Evolutionary conservation across 2,888 invertebrate genomes (phyloP), one percentile per base, ranked within the genome.

Genomic region (Biston betularia): DNA sequence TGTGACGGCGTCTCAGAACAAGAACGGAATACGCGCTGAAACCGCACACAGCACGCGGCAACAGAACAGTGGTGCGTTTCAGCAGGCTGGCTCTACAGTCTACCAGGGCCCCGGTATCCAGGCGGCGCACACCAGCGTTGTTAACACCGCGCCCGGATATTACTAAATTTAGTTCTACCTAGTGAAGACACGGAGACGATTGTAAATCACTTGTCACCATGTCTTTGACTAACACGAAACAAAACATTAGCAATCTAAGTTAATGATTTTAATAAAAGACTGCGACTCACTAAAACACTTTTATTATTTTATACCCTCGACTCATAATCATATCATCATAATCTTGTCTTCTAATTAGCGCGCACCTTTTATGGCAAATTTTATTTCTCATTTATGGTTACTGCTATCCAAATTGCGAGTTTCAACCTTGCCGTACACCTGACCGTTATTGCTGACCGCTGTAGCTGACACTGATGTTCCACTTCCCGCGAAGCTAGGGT

Each of bases 91-190:
- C 0, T 90, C 92, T n/a, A 82, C 84, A 69, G 84, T 84, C 73
- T 79, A 88, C 71, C 82, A 88, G 60, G 88, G 80, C 0, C 89
- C 88, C 5, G 89, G 89, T 38, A 63, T 90, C 58, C 88, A 88
- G 60, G 83, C 87, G 1, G 79, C 89, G 0, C 88, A 90, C 49
- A 84, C 91, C 0, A 85, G 89, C 64, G 83, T 91, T 42, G 74
- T 89, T 60, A 89, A 89, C 72, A 82, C 82, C 40, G 38, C 49
- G 8, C 48, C 49, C 54, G 89, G 87, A 38, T 89, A 75, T 75
- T 92, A 89, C 71, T 86, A 75, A 84, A 46, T 62, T 50, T 54
- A 62, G 65, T 57, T 68, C 54, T 63, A 65, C 70, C 78, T 80
- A 83, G 63, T 68, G 15, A 52, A 55, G 90, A 86, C 81, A 66